phyloP scores from a whole-genome alignment of 2,113 vertebrate species.

The Ibidorhyncha struthersii region DNA sequence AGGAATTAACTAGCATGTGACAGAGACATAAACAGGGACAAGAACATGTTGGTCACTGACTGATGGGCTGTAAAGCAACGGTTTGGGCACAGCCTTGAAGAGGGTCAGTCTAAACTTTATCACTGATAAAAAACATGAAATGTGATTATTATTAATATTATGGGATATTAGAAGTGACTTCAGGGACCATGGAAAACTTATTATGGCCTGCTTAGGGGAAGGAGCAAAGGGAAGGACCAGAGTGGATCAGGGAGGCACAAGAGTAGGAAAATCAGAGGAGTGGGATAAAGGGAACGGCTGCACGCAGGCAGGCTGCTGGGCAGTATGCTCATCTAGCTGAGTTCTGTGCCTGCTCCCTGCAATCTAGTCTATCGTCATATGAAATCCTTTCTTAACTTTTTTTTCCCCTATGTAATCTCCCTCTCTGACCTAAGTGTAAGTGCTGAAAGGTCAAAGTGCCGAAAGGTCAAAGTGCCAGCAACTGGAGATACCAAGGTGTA shows the following conservation, averaged over 20 bases:
- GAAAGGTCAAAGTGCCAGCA: not conserved
- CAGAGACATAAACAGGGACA: not conserved
- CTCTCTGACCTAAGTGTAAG: not conserved
- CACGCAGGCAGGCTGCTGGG: not conserved
- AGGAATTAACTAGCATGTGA: not conserved
- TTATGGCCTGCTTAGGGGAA: not conserved
- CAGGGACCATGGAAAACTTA: not conserved
- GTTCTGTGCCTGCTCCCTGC: not conserved
- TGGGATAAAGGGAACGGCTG: not conserved
- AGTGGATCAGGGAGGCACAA: not conserved
- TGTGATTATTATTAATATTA: not conserved
- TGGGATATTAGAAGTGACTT: not conserved
- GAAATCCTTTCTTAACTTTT: not conserved
- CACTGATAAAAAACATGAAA: not conserved
- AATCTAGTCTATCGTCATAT: not conserved
- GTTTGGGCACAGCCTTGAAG: not conserved
- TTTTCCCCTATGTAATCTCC: rapidly evolving
- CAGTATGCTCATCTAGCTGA: rapidly evolving
- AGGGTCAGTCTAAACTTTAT: not conserved
- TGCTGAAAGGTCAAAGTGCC: not conserved
- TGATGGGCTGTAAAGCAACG: not conserved
- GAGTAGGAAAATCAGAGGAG: not conserved
- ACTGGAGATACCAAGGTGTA: not conserved
- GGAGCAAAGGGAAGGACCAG: not conserved
- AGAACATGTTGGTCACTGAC: not conserved